These are phyloP conservation scores for Hypercompe scribonia DNA, from an alignment of 2,888 invertebrate species.

Conservation along the genomic window DNA sequence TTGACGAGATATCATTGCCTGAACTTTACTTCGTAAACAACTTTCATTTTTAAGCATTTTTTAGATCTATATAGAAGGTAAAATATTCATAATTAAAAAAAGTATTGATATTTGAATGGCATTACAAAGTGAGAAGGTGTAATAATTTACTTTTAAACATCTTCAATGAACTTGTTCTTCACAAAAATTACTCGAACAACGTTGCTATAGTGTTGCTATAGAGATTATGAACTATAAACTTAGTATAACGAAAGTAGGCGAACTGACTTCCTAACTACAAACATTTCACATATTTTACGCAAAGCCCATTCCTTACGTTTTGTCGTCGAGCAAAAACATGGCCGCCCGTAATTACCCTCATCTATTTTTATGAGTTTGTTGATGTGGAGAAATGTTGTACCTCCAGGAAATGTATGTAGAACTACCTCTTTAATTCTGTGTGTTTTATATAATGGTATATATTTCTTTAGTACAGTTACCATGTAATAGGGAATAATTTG, in stretches of 20 bases:
- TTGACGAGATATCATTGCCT: too few species aligned
- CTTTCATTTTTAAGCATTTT: not conserved
- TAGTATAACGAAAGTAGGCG: slow-evolving; percentile 19
- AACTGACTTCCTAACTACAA: slow-evolving; percentile 18
- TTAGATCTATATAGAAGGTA: not conserved
- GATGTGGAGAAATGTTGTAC: slow-evolving; percentile 47
- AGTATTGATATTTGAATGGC: not conserved
- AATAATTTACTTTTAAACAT: not conserved
- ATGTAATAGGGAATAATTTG: slow-evolving; percentile 8
- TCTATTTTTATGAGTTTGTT: slow-evolving; percentile 53
- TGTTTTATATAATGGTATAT: not conserved
- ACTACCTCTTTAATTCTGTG: slow-evolving; percentile 12
- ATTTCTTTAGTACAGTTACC: too few species aligned
- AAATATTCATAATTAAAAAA: not conserved
- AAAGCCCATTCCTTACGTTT: slow-evolving; percentile 39
- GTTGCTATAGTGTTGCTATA: slow-evolving; percentile 6
- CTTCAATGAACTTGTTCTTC: not conserved
- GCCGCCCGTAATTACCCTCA: slow-evolving; percentile 43
- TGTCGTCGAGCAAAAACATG: slow-evolving; percentile 44
- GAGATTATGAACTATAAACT: slow-evolving; percentile 1
- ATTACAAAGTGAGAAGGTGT: not conserved
- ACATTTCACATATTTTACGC: slow-evolving; percentile 41
- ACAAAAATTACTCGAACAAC: not conserved
- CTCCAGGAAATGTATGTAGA: slow-evolving; percentile 23
- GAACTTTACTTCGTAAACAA: too few species aligned